Base-by-base conservation (phyloP, 2,888 invertebrate genomes). In the Phyllotreta striolata region DNA sequence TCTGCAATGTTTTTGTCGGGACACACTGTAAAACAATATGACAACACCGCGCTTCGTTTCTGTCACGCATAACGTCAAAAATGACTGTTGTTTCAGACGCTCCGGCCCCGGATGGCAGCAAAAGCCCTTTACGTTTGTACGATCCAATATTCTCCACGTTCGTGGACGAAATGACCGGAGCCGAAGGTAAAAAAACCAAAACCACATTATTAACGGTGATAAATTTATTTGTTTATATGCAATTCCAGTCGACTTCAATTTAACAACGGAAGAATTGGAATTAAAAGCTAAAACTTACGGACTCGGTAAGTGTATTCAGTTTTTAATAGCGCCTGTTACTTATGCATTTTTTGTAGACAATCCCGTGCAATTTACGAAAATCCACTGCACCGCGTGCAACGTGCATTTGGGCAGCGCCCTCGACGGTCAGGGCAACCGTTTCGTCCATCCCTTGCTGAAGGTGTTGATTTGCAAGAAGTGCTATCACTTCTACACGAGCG, bases 311-410 rank as follows among this genome's bases (percentile, higher is more conserved):
- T 71, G 49, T 44, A 38, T 43, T 10, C 4, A 51, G 39, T 46
- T 59, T 63, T 34, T 59, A 4, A 57, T 37, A 40, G 35, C 49
- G 12, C 40, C 10, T 24, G 52, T 37, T 47, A 49, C 8, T 24
- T 13, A 8, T n/a, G 13, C 6, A 39, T 56, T 51, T 62, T 59
- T 65, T 68, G 2, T 40, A 77, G 76, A 67, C 44, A 77, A 76
- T 66, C 74, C 80, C 6, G 83, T 92, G 34, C 85, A 87, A 62
- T 84, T 82, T 67, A 82, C 84, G 13, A 85, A 85, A 72, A 81
- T 91, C 43, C 92, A 92, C 74, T 92, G 92, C 74, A 88, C 91
- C 8, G 87, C 89, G 5, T 92, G 92, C 75, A 89, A 91, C 73
- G 81, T 84, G 9, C 92, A 92, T 75, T 84, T 92, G 73, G 92